These are phyloP conservation scores for Synanceia verrucosa DNA, from an alignment of 2,797 vertebrate genomes.

Conservation along the genomic window DNA sequence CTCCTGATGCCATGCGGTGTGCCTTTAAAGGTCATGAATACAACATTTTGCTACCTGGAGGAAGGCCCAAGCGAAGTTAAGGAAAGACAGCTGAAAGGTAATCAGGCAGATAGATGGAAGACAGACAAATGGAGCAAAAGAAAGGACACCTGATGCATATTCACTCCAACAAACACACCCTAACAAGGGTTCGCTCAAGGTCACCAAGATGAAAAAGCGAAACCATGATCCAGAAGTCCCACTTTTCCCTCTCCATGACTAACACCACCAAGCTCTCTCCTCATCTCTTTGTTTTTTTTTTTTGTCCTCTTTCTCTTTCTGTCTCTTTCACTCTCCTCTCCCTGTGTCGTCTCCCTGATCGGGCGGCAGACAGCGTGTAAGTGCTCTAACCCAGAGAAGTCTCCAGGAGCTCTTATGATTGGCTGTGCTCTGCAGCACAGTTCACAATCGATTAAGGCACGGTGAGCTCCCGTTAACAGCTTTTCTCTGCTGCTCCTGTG, in stretches of 20 bases:
- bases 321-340: conserved; percentile 65
- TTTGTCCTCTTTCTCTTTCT: conserved; percentile 51
- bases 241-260: conserved; percentile 42
- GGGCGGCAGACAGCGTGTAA: conserved; percentile 82
- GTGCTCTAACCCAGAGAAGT: conserved; percentile 81
- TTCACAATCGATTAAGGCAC: conserved; percentile 86
- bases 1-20: conserved; percentile 35
- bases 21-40: conserved; percentile 52
- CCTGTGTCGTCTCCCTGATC: conserved; percentile 69
- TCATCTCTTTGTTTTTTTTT: conserved; percentile 55
- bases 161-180: conserved; percentile 9
- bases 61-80: conserved; percentile 21
- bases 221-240: conserved; percentile 53
- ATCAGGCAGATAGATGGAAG: background rate
- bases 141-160: conserved; percentile 34
- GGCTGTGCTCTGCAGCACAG: conserved; percentile 78
- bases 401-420: conserved; percentile 79
- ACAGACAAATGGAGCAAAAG: conserved; percentile 27
- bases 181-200: conserved; percentile 62
- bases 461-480: conserved; percentile 81
- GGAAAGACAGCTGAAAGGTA: conserved; percentile 24
- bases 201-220: conserved; percentile 64
- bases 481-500: conserved; percentile 79
- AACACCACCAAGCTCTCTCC: conserved; percentile 44
- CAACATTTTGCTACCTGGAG: conserved; percentile 22